Evolutionary conservation across 1,140 invertebrate species (phyloP).

Genomic region (Drosophila pseudoobscura): DNA sequence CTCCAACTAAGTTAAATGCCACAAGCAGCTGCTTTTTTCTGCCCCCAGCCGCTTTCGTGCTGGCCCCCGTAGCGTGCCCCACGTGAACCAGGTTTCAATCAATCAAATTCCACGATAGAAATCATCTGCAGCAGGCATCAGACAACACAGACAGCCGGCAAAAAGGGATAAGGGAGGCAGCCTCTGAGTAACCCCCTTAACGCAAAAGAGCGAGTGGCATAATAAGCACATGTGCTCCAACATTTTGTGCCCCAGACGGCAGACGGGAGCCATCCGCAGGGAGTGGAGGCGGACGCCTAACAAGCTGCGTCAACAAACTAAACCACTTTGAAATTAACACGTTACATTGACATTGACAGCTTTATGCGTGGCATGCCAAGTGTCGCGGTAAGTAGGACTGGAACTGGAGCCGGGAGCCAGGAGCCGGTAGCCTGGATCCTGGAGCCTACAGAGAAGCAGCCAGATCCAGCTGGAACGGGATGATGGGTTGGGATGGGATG

Average conservation of each 20-base stretch:
- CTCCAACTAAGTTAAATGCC: constrained; percentile 55
- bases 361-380: constrained; percentile 77
- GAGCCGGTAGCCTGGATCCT: background rate
- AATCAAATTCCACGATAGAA: constrained; percentile 73
- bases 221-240: constrained; percentile 69
- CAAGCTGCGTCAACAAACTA: constrained; percentile 79
- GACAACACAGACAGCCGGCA: constrained; percentile 2
- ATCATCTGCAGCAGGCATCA: constrained; percentile 51
- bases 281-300: constrained; percentile 49
- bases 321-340: constrained; percentile 82
- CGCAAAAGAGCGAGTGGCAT: constrained; percentile 34
- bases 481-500: constrained; percentile 15
- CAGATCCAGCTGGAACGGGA: background rate
- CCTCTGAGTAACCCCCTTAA: constrained; percentile 23
- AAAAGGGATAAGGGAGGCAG: constrained; percentile 24
- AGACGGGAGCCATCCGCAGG: background rate
- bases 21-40: constrained; percentile 18
- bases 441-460: constrained; percentile 1
- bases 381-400: constrained; percentile 51
- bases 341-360: constrained; percentile 81
- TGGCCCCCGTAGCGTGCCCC: background rate
- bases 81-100: constrained; percentile 55
- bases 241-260: constrained; percentile 54
- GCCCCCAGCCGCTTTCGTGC: constrained; percentile 5
- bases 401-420: background rate